These are phyloP conservation scores for Diplogasteroides magnus DNA, from an alignment of 1,140 invertebrate species.

Conservation along the genomic window DNA sequence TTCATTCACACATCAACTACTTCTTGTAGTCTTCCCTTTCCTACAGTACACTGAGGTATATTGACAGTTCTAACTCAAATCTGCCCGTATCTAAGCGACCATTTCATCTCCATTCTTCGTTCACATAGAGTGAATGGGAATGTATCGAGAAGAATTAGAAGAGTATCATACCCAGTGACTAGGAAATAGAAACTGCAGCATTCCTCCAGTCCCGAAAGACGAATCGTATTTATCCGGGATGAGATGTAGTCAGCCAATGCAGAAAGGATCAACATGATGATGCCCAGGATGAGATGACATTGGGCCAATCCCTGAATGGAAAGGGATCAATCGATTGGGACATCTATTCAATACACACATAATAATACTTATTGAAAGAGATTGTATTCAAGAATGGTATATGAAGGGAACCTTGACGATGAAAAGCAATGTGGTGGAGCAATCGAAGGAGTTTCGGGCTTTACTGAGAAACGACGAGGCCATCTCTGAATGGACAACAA, in stretches of 20 bases:
- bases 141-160: neutral
- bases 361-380: no score
- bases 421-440: no score
- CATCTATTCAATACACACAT: neutral
- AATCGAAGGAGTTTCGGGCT: no score
- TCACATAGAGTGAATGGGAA: no score
- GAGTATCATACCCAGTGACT: constrained; percentile 29
- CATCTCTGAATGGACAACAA: no score
- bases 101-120: no score
- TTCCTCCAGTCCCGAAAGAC: constrained; percentile 40
- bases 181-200: constrained; percentile 44
- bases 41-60: neutral
- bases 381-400: no score
- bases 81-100: no score
- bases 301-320: constrained; percentile 26
- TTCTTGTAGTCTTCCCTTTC: neutral
- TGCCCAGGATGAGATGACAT: constrained; percentile 38
- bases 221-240: constrained; percentile 36
- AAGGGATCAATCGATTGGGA: neutral
- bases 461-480: no score
- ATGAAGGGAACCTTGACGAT: no score
- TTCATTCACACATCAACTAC: constrained; percentile 6
- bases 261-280: constrained; percentile 38
- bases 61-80: no score
- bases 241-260: constrained; percentile 38